Evolutionary conservation across 1,140 invertebrate species (phyloP).

Genomic region (Drosophila bocqueti): DNA sequence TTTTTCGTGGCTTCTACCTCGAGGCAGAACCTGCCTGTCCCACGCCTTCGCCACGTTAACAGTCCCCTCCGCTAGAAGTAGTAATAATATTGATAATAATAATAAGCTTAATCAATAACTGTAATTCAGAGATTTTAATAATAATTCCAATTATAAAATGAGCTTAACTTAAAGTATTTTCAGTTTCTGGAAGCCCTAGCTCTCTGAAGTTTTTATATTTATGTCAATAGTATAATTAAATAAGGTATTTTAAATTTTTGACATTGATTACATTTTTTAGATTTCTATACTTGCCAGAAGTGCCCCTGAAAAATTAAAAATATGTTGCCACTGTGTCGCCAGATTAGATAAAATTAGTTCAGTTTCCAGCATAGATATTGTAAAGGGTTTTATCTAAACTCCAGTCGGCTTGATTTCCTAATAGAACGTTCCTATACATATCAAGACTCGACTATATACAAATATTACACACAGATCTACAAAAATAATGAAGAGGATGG

Average conservation of each 20-base stretch:
- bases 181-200: background rate
- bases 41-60: background rate
- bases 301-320: too few species aligned
- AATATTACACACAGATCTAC: background rate
- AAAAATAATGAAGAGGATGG: too few species aligned
- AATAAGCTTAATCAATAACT: background rate
- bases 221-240: too few species aligned
- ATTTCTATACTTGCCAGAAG: too few species aligned
- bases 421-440: too few species aligned
- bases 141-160: too few species aligned
- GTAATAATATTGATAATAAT: background rate
- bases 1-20: slow-evolving; percentile 31
- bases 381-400: background rate
- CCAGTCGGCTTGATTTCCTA: background rate
- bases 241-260: too few species aligned
- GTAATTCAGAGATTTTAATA: background rate
- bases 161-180: background rate
- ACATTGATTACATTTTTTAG: too few species aligned
- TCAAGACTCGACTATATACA: background rate
- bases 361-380: background rate
- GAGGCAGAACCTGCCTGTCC: slow-evolving; percentile 27
- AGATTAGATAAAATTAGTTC: background rate
- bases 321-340: too few species aligned
- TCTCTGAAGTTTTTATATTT: too few species aligned
- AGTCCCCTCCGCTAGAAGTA: too few species aligned